Evolutionary conservation across 2,888 invertebrate species (phyloP), one percentile per base, ranked within the genome.

Genomic region (Prostheceraeus crozeri): DNA sequence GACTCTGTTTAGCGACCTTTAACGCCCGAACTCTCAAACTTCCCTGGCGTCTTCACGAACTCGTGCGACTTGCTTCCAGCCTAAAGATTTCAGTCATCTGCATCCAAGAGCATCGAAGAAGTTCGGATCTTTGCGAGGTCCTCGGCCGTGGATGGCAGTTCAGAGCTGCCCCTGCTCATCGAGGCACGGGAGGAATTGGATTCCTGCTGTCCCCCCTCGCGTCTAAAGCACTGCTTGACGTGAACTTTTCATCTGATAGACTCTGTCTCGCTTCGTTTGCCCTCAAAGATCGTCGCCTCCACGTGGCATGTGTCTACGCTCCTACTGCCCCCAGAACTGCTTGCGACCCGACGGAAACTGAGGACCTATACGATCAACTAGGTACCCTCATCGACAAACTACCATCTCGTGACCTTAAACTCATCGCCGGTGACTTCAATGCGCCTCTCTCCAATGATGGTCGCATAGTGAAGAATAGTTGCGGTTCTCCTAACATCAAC

Each of bases 81-180:
- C 53, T 53, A n/a, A 4, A 46, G 1, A 23, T 53, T 31, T 53
- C 53, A 25, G 33, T 55, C 19, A 16, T 53, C n/a, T n/a, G 21
- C 19, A 48, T 55, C 52, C 55, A 55, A 55, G 55, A 55, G 33
- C 55, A 55, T 52, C 48, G 55, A 19, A 16, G 55, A 23, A 54
- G 8, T 36, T 21, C 48, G 6, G 19, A 55, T 16, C 25, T 45
- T 25, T 25, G 33, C 33, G 55, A 25, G 23, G 25, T 14, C 28
- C 48, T 55, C 14, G 48, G 55, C 28, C 19, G 25, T n/a, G 52
- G 52, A 23, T 55, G 55, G 14, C 14, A 30, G 23, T 52, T 55
- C 55, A 55, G 40, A 36, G 55, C 30, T 48, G 55, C 48, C 52
- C 55, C 55, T 8, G 55, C 40, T 35, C n/a, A n/a, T n/a, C 55